Percentiles rank a stretch among this genome's conserved stretches.
These are phyloP conservation scores for Amphipyra berbera DNA, from an alignment of 2,888 invertebrate species.

Conservation along the genomic window DNA sequence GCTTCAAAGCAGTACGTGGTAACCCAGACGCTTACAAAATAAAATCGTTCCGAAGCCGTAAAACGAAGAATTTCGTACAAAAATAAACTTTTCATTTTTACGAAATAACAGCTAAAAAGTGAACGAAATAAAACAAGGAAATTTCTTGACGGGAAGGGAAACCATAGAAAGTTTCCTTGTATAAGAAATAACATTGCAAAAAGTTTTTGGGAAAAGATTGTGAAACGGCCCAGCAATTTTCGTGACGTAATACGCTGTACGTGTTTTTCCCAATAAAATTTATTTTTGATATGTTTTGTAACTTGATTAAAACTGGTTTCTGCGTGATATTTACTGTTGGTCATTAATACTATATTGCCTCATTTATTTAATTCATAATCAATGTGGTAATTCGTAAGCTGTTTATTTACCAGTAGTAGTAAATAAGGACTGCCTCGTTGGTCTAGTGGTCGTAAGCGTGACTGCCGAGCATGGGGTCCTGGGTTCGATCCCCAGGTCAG, in stretches of 20 bases:
- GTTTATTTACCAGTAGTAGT: background rate
- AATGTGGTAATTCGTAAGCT: background rate
- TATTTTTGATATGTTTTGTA: background rate
- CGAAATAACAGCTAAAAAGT: slow-evolving; percentile 49
- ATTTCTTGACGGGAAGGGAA: slow-evolving; percentile 8
- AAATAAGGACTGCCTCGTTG: too few relatives aligned
- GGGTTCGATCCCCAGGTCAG: too few relatives aligned
- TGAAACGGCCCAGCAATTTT: slow-evolving; percentile 14
- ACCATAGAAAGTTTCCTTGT: slow-evolving; percentile 7
- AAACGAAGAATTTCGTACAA: slow-evolving; percentile 46
- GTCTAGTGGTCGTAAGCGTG: too few relatives aligned
- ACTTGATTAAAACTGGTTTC: background rate
- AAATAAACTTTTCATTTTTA: slow-evolving; percentile 56
- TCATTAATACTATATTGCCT: too few relatives aligned
- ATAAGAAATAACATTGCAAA: slow-evolving; percentile 29
- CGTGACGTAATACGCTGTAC: background rate
- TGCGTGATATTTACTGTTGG: background rate
- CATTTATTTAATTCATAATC: background rate
- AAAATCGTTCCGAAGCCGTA: slow-evolving; percentile 42
- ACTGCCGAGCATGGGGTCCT: too few relatives aligned
- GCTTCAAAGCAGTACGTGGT: slow-evolving; percentile 31
- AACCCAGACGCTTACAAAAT: slow-evolving; percentile 50
- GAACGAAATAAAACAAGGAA: slow-evolving; percentile 30
- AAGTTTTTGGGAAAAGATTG: slow-evolving; percentile 42
- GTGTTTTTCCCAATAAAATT: background rate